phyloP scores from a whole-genome alignment of 1,140 invertebrate species.

The Cotesia vestalis region DNA sequence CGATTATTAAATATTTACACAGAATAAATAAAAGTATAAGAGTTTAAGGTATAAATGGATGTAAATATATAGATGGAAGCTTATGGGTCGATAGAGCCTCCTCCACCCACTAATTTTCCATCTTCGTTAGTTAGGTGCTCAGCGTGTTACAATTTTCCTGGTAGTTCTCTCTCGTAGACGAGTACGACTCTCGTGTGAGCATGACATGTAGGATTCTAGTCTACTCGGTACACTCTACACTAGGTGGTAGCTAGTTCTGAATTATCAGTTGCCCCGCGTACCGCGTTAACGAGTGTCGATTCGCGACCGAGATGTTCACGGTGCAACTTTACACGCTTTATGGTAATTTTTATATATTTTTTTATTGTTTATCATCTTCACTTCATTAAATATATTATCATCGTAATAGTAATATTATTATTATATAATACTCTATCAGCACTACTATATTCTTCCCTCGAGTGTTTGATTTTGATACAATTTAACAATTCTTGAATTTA shows the following conservation, averaged over 20 bases:
- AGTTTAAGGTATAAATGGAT: slow-evolving; percentile 9
- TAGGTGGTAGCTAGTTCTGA: neutral
- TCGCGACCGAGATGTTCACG: neutral
- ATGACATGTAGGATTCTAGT: slow-evolving; percentile 16
- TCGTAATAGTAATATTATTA: no score
- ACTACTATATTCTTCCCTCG: no score
- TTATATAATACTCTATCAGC: no score
- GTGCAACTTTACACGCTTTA: slow-evolving; percentile 7
- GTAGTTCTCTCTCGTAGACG: neutral
- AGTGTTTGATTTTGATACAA: no score
- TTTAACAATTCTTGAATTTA: no score
- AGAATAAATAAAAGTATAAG: no score
- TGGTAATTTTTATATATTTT: neutral
- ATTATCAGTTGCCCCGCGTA: slow-evolving; percentile 15
- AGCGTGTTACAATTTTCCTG: neutral
- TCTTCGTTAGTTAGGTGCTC: slow-evolving; percentile 6
- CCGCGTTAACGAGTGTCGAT: neutral
- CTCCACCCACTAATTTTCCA: slow-evolving; percentile 18
- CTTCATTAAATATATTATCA: no score
- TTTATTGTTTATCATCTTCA: neutral
- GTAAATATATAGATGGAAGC: slow-evolving; percentile 13
- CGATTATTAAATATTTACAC: no score
- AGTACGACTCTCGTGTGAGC: neutral
- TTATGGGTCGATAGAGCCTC: slow-evolving; percentile 51
- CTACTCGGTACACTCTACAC: no score